Conservation (phyloP, 2,888 invertebrate genomes). For the Andrena haemorrhoa region DNA sequence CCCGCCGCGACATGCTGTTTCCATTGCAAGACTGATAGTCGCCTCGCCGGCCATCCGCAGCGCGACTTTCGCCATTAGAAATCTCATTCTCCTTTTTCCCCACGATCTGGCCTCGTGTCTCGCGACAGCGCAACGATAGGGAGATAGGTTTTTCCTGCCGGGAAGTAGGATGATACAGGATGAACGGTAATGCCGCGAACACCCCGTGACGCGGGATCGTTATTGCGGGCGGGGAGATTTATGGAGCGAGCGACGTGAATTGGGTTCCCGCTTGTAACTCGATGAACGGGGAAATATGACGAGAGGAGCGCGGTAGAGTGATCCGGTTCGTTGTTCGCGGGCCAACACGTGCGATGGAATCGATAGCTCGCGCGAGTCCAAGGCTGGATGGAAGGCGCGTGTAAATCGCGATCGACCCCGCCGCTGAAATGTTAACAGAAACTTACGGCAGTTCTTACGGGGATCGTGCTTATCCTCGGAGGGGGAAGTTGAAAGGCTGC, state of each 20-base stretch:
- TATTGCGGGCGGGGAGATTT: slow-evolving; percentile 28
- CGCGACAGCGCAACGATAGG: neutral
- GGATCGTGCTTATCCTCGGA: slow-evolving; percentile 37
- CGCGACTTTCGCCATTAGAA: slow-evolving; percentile 73
- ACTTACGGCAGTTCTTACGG: slow-evolving; percentile 31
- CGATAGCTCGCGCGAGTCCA: neutral
- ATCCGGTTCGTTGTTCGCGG: neutral
- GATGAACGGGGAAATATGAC: slow-evolving; percentile 25
- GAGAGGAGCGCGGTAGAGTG: neutral
- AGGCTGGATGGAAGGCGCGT: slow-evolving; percentile 3
- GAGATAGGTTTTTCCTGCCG: neutral
- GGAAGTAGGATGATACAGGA: slow-evolving; percentile 9
- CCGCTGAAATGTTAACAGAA: slow-evolving; percentile 55
- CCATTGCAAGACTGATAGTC: slow-evolving; percentile 81
- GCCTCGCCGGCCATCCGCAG: slow-evolving; percentile 61
- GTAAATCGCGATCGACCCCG: slow-evolving; percentile 9
- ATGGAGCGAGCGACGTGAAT: slow-evolving; percentile 22
- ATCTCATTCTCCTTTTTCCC: slow-evolving; percentile 74
- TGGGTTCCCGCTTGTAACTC: slow-evolving; percentile 16
- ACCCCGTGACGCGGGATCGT: slow-evolving; percentile 9
- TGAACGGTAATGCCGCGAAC: slow-evolving; percentile 19
- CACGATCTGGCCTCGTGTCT: slow-evolving; percentile 57
- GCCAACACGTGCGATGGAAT: neutral
- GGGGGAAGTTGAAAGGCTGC: slow-evolving; percentile 34
- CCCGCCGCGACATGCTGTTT: slow-evolving; percentile 75